phyloP scores from a whole-genome alignment of 2,888 invertebrate genomes.

The Villa cingulata region DNA sequence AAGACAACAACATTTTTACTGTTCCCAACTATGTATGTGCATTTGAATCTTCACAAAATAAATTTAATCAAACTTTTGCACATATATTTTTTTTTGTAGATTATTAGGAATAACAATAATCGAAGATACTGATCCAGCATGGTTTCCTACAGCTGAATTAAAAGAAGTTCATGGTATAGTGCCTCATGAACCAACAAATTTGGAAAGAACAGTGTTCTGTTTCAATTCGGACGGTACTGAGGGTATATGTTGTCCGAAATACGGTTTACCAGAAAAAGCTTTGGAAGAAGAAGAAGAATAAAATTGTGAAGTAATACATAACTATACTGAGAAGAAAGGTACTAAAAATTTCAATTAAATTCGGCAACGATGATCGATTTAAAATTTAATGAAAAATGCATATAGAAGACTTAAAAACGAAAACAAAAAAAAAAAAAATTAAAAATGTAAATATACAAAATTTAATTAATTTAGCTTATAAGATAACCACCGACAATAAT shows the following conservation, averaged over 20 bases:
- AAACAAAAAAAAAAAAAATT: neutral
- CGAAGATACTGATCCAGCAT: constrained; percentile 79
- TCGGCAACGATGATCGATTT: too few relatives aligned
- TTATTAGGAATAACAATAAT: constrained; percentile 65
- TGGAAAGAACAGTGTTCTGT: constrained; percentile 70
- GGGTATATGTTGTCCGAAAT: constrained; percentile 64
- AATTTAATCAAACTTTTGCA: neutral
- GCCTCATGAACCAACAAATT: constrained; percentile 63
- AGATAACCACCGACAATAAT: neutral
- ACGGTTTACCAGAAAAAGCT: constrained; percentile 33
- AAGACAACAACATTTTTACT: constrained; percentile 12
- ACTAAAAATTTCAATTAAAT: too few relatives aligned
- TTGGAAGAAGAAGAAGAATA: constrained; percentile 36
- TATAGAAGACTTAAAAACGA: neutral
- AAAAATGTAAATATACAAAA: neutral
- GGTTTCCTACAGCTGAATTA: constrained; percentile 82
- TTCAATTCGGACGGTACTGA: constrained; percentile 72
- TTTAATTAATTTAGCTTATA: neutral
- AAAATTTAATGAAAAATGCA: too few relatives aligned
- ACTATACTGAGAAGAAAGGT: too few relatives aligned
- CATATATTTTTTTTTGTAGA: constrained; percentile 42
- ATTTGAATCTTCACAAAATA: too few relatives aligned
- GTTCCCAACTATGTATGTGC: neutral
- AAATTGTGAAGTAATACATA: too few relatives aligned
- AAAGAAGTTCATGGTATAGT: constrained; percentile 82